Base-by-base conservation (phyloP, 2,888 invertebrate species). In the Protonemura montana region DNA sequence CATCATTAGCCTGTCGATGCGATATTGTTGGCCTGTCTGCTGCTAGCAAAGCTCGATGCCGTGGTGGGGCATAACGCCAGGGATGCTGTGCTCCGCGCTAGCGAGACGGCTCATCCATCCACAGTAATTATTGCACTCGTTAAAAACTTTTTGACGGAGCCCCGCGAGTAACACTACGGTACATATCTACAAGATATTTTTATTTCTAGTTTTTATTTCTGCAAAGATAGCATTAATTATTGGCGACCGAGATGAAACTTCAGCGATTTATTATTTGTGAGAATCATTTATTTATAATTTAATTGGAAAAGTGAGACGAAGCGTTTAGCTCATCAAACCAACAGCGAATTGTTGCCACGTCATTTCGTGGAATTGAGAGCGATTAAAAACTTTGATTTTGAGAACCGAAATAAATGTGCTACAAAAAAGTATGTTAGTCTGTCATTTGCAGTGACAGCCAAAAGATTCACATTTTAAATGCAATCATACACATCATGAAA, bases 1-100 rank as follows among this genome's bases (percentile, higher is more conserved):
- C 76, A 84, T 84, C 84, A 84, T 84, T 84, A 76, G 59, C 84
- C 42, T 59, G 81, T 81, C 81, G 81, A 81, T 81, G 78, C 78
- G 26, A 78, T 78, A 78, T 78, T 78, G 78, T 78, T 6, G 28
- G 81, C 81, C 27, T 27, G 29, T 3, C 81, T 6, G 30, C 3
- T 28, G 21, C 5, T 27, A 26, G 80, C 16, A 30, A 29, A 13
- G 81, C 81, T 81, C 81, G 2, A 3, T 78, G 7, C 28, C 3
- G 7, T 5, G 78, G 13, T 76, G 28, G 26, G 59, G n/a, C n/a
- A 59, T 59, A 21, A 10, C 21, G 59, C 16, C 3, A 3, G 59
- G 59, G 59, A 59, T 21, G 59, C 35, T 35, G 35, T 35, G 35
- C 35, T 3, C 35, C 1, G 21, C 21, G 59, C 3, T 59, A 21